Evolutionary conservation across 2,113 vertebrate genomes (phyloP), one percentile per base, ranked within the genome.

Genomic region (Calyptommatus sinebrachiatus): DNA sequence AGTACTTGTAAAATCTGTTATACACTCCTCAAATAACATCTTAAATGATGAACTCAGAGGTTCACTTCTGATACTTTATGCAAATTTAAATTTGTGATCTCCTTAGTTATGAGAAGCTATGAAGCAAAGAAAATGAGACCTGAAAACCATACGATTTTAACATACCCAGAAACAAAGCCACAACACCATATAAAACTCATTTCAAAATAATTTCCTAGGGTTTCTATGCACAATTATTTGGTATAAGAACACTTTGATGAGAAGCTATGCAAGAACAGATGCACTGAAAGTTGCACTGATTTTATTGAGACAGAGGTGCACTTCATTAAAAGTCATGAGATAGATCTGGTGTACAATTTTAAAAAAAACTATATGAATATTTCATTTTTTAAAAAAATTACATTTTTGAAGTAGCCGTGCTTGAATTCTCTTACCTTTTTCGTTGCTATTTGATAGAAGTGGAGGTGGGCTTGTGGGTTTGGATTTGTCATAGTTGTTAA

Each of bases 401-500:
- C 31, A 31, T 4, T 21, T 1, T 4, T 14, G 8, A 65, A 79
- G 78, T 50, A 67, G 0, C 22, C 26, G 50, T 61, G 8, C 0
- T 24, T 46, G 1, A 11, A 8, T 1, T 24, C 1, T 87, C 94
- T 89, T 92, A 99, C 98, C 98, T 98, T 94, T 98, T 80, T 96
- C 95, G 14, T 88, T 93, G 86, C 72, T 89, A 78, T 80, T 85
- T 11, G 90, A 8, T 1, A 91, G 80, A 45, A 89, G 67, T 2
- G 94, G 90, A n/a, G 93, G 95, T 35, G 94, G 91, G 88, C 92
- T 91, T 22, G 92, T 95, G 67, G 94, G 96, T 92, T 97, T 99
- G 70, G 97, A 96, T 93, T 99, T 99, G 89, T 98, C 97, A 0
- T 94, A 95, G 87, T 95, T 96, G 92, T 95, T 97, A 92, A 98